These are phyloP conservation scores for Ceraclea dissimilis DNA, from an alignment of 2,888 invertebrate species.

Conservation along the genomic window DNA sequence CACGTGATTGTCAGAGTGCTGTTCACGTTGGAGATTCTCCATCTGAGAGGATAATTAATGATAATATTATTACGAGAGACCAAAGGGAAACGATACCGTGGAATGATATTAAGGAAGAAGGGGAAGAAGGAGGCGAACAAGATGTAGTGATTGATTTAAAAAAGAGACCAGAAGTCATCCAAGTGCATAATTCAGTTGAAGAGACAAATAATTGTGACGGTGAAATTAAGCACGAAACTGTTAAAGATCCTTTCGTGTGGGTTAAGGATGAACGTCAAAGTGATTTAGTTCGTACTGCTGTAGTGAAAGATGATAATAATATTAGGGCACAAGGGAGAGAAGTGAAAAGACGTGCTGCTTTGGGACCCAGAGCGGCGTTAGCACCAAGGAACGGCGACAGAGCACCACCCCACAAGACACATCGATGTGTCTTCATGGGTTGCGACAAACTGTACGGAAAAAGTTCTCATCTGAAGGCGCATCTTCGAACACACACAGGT, in stretches of 20 bases:
- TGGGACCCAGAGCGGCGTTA: conserved; percentile 22
- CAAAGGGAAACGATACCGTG: conserved; percentile 3
- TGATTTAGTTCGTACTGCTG: conserved; percentile 5
- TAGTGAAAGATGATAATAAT: conserved; percentile 16
- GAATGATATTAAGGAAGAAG: conserved; percentile 3
- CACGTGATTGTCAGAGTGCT: neutral
- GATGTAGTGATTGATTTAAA: neutral
- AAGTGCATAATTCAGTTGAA: neutral
- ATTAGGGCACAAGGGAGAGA: conserved; percentile 22
- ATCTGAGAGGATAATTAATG: neutral
- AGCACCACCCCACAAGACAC: conserved; percentile 37
- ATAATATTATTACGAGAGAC: conserved; percentile 1
- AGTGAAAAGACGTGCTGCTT: conserved; percentile 18
- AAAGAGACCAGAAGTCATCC: conserved; percentile 3
- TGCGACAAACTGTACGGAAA: conserved; percentile 59
- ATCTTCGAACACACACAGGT: conserved; percentile 59
- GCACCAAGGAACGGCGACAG: conserved; percentile 24
- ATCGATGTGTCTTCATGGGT: conserved; percentile 51
- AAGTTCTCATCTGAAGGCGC: conserved; percentile 58
- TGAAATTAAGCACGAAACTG: conserved; percentile 11
- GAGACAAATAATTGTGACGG: neutral
- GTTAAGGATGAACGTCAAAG: conserved; percentile 16
- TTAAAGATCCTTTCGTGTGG: neutral
- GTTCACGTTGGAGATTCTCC: too few species aligned
- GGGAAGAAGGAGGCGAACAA: neutral